Evolutionary conservation across 1,140 invertebrate genomes (phyloP), one percentile per base, ranked within the genome.

Genomic region (Monochamus saltuarius): DNA sequence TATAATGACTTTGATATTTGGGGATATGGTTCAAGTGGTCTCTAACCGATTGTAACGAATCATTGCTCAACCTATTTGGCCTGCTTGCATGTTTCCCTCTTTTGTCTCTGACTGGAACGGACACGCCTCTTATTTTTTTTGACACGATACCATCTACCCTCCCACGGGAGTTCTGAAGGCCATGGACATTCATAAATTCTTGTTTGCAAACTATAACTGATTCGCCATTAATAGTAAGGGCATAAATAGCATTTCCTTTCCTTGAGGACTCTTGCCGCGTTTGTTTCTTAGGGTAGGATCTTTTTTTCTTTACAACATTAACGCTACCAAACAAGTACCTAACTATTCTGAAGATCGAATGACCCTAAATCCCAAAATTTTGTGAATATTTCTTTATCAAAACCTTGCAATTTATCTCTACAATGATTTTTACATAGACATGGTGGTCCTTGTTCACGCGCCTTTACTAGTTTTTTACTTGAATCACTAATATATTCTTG

Each of bases 281-380:
- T 58, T 50, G 29, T 58, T 58, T 58, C 39, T 58, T 58, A 4
- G 38, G 47, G 47, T 46, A 54, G 22, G 16, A 45, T 22, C 45
- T 47, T 40, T 59, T 47, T 37, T 63, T 59, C 14, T 35, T 53
- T 45, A 29, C 22, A 6, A 17, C 38, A 51, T 47, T 51, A 22
- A 50, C 52, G 54, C 16, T 11, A n/a, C 38, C 35, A 56, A 57
- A 62, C 37, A 62, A n/a, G n/a, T n/a, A n/a, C n/a, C n/a, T 62
- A 62, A 16, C n/a, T 43, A 17, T 62, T 58, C 58, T 58, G 55
- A 13, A 49, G 54, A 39, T 62, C 17, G 36, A 51, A 61, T 13
- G 40, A 13, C 10, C 53, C 43, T 39, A 56, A 56, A 19, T 61
- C 45, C 45, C 59, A 50, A 62, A 62, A 62, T 7, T 54, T 54